These are phyloP conservation scores for Amblyopsis rosae DNA, from an alignment of 2,113 vertebrate species.

Conservation along the genomic window DNA sequence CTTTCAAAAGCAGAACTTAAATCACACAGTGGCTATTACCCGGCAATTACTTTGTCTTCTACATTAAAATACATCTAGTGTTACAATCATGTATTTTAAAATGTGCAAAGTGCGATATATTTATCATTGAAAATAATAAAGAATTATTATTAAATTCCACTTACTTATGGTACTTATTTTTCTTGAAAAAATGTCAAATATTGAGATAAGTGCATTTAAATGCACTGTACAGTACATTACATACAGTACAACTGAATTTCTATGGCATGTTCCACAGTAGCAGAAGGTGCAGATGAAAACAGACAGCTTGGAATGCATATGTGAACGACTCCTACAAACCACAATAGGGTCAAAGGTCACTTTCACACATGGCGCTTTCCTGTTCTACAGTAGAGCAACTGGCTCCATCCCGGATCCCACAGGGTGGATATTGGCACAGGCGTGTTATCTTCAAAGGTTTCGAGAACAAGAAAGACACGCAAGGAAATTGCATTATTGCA, in stretches of 20 bases:
- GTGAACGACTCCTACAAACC: conserved; percentile 31
- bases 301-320: conserved; percentile 53
- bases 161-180: no score
- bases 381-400: conserved; percentile 16
- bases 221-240: neutral
- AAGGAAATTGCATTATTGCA: conserved; percentile 1
- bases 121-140: no score
- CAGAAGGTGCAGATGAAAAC: conserved; percentile 16
- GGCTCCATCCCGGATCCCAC: conserved; percentile 16
- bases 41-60: no score
- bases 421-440: neutral
- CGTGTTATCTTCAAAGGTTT: neutral
- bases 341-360: conserved; percentile 45
- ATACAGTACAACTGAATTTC: neutral
- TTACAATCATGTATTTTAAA: no score
- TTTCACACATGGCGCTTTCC: conserved; percentile 50
- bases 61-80: no score
- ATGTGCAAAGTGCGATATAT: no score
- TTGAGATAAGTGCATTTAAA: neutral
- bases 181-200: no score
- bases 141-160: no score
- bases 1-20: neutral
- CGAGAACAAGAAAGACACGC: neutral
- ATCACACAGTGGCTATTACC: no score
- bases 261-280: conserved; percentile 11